Evolutionary conservation across 1,140 invertebrate genomes (phyloP).

Genomic region (Neodiprion fabricii): DNA sequence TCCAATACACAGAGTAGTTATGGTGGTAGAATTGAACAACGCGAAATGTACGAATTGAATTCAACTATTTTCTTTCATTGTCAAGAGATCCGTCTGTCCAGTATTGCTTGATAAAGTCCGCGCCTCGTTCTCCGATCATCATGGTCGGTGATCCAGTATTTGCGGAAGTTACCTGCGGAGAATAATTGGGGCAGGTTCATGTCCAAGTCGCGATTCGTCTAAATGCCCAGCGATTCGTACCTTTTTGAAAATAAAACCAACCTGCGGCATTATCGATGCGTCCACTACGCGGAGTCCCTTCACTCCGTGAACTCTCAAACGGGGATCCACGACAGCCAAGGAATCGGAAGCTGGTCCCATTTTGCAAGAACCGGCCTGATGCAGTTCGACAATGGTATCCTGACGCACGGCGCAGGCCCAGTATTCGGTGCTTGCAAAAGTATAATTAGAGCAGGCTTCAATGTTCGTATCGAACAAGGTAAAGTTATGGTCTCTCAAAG

Average conservation of each 20-base stretch:
- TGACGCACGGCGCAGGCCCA: constrained; percentile 63
- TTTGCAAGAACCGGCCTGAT: constrained; percentile 66
- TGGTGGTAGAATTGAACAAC: no score
- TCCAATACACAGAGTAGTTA: no score
- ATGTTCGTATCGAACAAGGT: constrained; percentile 24
- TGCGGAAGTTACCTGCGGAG: constrained; percentile 52
- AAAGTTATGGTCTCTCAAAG: constrained; percentile 41
- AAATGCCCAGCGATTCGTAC: not conserved
- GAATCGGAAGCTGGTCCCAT: constrained; percentile 62
- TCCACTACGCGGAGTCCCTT: constrained; percentile 59
- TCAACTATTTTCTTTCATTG: no score
- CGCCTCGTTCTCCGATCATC: constrained; percentile 67
- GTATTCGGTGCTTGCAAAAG: constrained; percentile 57
- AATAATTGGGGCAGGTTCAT: constrained; percentile 3
- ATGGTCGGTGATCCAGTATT: constrained; percentile 60
- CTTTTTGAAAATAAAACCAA: constrained; percentile 25
- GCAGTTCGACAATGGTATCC: constrained; percentile 61
- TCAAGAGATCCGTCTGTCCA: no score
- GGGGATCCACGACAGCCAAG: constrained; percentile 60
- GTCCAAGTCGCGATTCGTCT: not conserved
- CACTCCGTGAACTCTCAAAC: constrained; percentile 58
- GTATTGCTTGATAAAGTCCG: constrained; percentile 62
- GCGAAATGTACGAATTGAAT: no score
- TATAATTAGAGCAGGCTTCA: constrained; percentile 36
- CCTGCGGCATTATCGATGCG: constrained; percentile 53